Base-by-base conservation (phyloP, 2,113 vertebrate genomes). In the Cottus gobio region DNA sequence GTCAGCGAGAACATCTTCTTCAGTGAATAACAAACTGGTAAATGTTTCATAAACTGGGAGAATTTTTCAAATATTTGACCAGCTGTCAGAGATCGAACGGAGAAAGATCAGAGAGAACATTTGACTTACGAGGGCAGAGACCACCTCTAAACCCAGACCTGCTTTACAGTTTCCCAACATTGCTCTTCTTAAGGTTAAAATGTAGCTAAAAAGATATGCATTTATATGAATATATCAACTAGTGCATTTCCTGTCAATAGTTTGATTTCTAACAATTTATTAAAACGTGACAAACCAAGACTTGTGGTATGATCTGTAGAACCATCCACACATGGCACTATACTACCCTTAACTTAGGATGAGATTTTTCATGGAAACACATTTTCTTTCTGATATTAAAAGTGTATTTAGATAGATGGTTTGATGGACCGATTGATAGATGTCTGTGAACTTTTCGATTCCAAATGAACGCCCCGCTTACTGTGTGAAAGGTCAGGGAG, bases 401-500 rank as follows among this genome's bases (percentile, higher is more conserved):
- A 58, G 26, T 66, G 8, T n/a, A 71, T 10, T 4, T 11, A 63
- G 69, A 80, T 44, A 57, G 50, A 80, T 34, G 15, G 24, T 37
- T 57, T 2, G 46, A 77, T 56, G 28, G 37, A 63, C 50, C 50
- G 75, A 84, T 63, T 81, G 70, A 85, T 77, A 26, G 71, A 84
- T 79, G 42, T 37, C 50, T 46, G 67, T 71, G 42, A 80, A 85
- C 63, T 83, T 73, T 83, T 63, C 71, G 52, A 77, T 66, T 70
- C 56, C 64, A 70, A 73, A 73, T 77, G 34, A 72, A 76, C 8
- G 39, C 72, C 28, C 26, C 4, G 52, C 62, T 83, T 52, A 70
- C 62, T 81, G 74, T 87, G 64, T 61, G 63, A 85, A 89, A 89
- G 80, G 80, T 89, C 83, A 81, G 57, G 4, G 48, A 75, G 77